Evolutionary conservation across 2,797 vertebrate genomes (phyloP), one percentile per base, ranked within the genome.

Genomic region (Botia almorhae): DNA sequence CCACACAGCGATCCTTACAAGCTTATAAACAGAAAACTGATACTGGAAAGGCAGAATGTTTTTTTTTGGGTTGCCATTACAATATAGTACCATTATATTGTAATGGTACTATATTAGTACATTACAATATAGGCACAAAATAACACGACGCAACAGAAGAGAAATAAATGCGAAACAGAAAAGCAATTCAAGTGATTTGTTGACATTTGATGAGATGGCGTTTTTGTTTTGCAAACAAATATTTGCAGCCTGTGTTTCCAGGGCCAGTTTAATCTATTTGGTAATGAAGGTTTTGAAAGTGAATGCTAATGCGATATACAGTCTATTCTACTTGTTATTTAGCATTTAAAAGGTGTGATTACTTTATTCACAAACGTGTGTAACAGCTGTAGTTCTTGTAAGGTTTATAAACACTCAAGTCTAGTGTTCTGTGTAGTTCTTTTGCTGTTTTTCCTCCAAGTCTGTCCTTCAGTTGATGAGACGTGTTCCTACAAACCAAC

Each of bases 401-500:
- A 61, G 58, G n/a, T 13, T 58, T 61, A 6, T 4, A 61, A 61
- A 4, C 1, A 2, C n/a, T 10, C 17, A 7, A 7, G 8, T 60
- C 26, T 16, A 19, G 43, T 33, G 55, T 43, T 46, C 7, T 23
- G 63, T 55, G 26, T 7, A 0, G 16, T 39, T 65, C 17, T 39
- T 26, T 26, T 26, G 23, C 2, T 60, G 21, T 26, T 3, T n/a
- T 39, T n/a, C 10, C 17, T 10, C 8, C 23, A 14, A 21, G 13
- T 4, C 46, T 1, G 64, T 29, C 39, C 53, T 61, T 60, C 12
- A 50, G 65, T 21, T 7, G 48, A 2, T 65, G 26, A 72, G n/a
- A 78, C 17, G n/a, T 53, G 64, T 70, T 61, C 16, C 43, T 63
- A 63, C 56, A 77, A 48, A 29, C 65, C n/a, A 69, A 17, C 61